A percentile compares a stretch with the other conserved stretches of the same genome.
These are phyloP conservation scores for Promerops cafer DNA, from an alignment of 2,113 vertebrate species.

Conservation along the genomic window DNA sequence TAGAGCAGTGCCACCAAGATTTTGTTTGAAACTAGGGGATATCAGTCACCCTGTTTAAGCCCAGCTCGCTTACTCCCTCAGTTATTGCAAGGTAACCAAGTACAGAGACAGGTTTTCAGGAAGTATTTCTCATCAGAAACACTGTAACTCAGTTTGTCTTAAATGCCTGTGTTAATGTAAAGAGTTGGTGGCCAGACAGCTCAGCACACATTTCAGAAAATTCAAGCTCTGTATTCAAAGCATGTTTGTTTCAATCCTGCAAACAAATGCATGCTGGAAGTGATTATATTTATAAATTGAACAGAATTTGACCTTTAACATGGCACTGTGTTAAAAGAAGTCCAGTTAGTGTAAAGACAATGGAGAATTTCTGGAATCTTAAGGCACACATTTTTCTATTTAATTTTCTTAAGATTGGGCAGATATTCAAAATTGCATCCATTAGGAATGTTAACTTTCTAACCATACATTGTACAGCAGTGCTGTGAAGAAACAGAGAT, in stretches of 20 bases:
- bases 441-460: background rate
- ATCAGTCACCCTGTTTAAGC: background rate
- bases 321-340: background rate
- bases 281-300: background rate
- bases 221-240: background rate
- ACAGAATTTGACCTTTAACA: background rate
- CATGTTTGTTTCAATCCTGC: background rate
- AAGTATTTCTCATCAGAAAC: background rate
- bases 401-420: background rate
- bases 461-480: background rate
- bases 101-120: background rate
- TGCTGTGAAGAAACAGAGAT: slow-evolving; percentile 5
- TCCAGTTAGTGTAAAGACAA: background rate
- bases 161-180: background rate
- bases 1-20: background rate
- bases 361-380: background rate
- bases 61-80: background rate
- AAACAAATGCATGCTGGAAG: background rate
- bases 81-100: background rate
- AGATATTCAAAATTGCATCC: background rate
- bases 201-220: background rate
- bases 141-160: background rate
- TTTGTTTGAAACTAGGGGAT: background rate
- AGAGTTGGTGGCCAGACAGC: background rate
- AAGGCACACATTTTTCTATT: background rate